Base-by-base conservation (phyloP, 2,113 vertebrate species). In the Oceanites oceanicus region DNA sequence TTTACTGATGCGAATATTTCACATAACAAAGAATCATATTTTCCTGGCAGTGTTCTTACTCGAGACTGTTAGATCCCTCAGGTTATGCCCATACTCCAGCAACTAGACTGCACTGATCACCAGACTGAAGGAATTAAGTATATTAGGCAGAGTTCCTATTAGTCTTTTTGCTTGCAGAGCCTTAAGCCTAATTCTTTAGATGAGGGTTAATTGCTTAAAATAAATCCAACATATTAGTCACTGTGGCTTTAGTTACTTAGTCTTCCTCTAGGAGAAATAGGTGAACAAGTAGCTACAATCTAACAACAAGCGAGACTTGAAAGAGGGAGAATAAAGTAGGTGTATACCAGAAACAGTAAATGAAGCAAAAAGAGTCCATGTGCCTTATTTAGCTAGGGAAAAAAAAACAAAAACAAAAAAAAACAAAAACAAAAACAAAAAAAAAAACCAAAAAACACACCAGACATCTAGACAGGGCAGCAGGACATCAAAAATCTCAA, bases 381-480 rank as follows among this genome's bases (percentile, higher is more conserved):
- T 36, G 13, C 4, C 20, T 66, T 73, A 34, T 21, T 20, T 45
- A 18, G 30, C 38, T 38, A 38, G n/a, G n/a, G 3, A 7, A 11
- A n/a, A 5, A 11, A 42, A 47, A 18, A 7, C 15, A 44, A 44
- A 17, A 15, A 22, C n/a, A n/a, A 38, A 38, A 38, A 38, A 38
- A 38, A 38, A 38, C 38, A 38, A 38, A 38, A 38, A 55, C n/a
- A n/a, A n/a, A n/a, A n/a, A n/a, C n/a, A n/a, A n/a, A 38, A 38
- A 38, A 38, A 38, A 38, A 38, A 38, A 38, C 38, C 38, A 38
- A 38, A 38, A 38, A 55, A 85, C 16, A 65, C 7, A 52, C 7
- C 4, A 1, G 0, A 49, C 27, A 40, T 36, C 22, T 79, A 34
- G 1, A 7, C 9, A 3, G 8, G 27, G 18, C 36, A 75, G 13